These are phyloP conservation scores for Machaerirhynchus nigripectus DNA, from an alignment of 2,113 vertebrate genomes.

Conservation along the genomic window DNA sequence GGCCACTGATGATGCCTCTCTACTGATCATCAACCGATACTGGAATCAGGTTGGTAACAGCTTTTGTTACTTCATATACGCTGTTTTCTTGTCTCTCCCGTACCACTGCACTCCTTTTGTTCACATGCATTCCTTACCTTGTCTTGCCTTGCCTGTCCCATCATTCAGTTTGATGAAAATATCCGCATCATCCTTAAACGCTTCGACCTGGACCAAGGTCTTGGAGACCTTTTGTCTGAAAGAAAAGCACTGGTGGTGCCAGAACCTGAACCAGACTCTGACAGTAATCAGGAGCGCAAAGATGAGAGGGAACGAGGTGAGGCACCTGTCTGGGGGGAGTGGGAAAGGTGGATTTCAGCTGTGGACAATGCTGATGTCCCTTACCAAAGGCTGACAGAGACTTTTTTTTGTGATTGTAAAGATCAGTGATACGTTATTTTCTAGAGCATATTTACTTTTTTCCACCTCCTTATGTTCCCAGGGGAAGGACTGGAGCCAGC, in stretches of 20 bases:
- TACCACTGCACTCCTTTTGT: neutral
- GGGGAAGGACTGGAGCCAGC: conserved; percentile 83
- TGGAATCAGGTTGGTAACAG: conserved; percentile 88
- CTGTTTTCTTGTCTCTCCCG: neutral
- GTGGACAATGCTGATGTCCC: neutral
- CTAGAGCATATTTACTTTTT: neutral
- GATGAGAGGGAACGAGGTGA: conserved; percentile 77
- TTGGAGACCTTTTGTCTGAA: conserved; percentile 82
- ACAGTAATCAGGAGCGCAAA: conserved; percentile 93
- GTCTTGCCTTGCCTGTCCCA: neutral
- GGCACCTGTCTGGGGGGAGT: neutral
- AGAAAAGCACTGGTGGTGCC: conserved; percentile 78
- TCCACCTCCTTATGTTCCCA: neutral
- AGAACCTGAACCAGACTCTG: conserved; percentile 91
- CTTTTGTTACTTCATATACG: neutral
- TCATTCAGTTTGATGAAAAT: conserved; percentile 90
- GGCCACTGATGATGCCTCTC: conserved; percentile 93
- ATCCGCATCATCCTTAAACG: conserved; percentile 84
- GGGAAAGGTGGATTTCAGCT: neutral
- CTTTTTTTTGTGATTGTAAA: neutral
- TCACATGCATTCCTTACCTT: neutral
- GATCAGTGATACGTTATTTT: neutral
- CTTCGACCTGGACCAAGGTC: conserved; percentile 82
- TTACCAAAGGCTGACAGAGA: neutral
- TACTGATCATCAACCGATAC: conserved; percentile 94